Conservation (phyloP, 2,888 invertebrate species). For the Andrena minutula region DNA sequence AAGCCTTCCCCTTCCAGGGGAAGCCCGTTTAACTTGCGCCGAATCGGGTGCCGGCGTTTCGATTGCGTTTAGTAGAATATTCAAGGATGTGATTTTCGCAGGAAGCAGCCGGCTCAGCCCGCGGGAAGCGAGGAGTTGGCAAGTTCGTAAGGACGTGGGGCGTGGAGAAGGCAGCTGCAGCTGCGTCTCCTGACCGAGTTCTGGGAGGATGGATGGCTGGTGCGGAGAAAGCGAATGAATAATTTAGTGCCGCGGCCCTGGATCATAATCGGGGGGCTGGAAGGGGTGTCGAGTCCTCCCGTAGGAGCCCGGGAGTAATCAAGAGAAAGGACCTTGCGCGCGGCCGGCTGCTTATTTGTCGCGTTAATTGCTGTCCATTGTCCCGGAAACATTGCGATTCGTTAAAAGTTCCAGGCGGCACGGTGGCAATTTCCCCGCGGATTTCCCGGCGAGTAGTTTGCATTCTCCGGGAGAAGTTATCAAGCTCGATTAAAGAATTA, state of each 20-base stretch:
- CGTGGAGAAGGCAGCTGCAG: slow-evolving; percentile 25
- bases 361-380: slow-evolving; percentile 27
- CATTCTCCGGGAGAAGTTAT: no score
- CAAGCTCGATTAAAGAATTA: no score
- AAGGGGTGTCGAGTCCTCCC: slow-evolving; percentile 15
- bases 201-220: slow-evolving; percentile 11
- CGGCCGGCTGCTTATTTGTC: no score
- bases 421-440: no score
- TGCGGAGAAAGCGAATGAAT: slow-evolving; percentile 52
- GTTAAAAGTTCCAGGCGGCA: no score
- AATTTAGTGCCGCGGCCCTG: slow-evolving; percentile 49
- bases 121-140: slow-evolving; percentile 30
- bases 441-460: no score
- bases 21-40: slow-evolving; percentile 3
- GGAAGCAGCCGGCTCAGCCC: slow-evolving; percentile 27
- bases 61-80: slow-evolving; percentile 27
- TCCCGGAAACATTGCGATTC: no score
- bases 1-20: not conserved
- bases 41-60: not conserved
- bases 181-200: slow-evolving; percentile 54
- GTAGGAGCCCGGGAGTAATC: no score
- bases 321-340: no score
- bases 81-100: slow-evolving; percentile 18
- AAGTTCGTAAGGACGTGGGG: slow-evolving; percentile 29
- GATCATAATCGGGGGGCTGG: slow-evolving; percentile 40